Evolutionary conservation across 2,797 vertebrate genomes (phyloP).

Genomic region (Otolemur crassicaudatus): DNA sequence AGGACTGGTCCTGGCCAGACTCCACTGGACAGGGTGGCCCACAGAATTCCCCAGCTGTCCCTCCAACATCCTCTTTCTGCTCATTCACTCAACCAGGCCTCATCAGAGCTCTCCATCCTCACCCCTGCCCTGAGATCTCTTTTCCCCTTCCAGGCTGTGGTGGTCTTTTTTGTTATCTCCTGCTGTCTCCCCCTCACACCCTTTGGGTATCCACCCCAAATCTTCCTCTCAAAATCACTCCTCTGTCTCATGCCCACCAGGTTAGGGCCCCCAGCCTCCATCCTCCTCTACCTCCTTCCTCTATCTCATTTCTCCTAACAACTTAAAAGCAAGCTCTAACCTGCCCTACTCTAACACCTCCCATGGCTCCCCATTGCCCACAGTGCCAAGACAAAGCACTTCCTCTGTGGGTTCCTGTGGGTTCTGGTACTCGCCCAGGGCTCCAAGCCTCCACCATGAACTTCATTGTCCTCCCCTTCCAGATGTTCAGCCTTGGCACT

Average conservation of each 20-base stretch:
- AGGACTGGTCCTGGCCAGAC: neutral
- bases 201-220: neutral
- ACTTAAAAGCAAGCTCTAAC: neutral
- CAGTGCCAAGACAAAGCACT: no score
- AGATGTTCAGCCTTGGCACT: no score
- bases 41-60: no score
- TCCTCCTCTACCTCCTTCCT: neutral
- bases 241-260: neutral
- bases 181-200: neutral
- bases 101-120: neutral
- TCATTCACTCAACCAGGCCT: neutral
- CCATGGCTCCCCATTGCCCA: neutral
- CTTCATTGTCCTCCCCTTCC: neutral
- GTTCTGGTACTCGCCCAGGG: no score
- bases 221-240: neutral
- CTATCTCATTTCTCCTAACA: neutral
- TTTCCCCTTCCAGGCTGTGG: neutral
- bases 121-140: neutral
- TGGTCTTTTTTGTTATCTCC: neutral
- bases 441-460: neutral
- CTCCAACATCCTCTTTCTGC: neutral
- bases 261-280: neutral
- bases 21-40: neutral
- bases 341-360: neutral
- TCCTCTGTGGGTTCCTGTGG: neutral